Percentiles rank a stretch among this genome's conserved stretches.
These are phyloP conservation scores for Meteorus sp. DNA, from an alignment of 1,140 invertebrate genomes.

Conservation along the genomic window DNA sequence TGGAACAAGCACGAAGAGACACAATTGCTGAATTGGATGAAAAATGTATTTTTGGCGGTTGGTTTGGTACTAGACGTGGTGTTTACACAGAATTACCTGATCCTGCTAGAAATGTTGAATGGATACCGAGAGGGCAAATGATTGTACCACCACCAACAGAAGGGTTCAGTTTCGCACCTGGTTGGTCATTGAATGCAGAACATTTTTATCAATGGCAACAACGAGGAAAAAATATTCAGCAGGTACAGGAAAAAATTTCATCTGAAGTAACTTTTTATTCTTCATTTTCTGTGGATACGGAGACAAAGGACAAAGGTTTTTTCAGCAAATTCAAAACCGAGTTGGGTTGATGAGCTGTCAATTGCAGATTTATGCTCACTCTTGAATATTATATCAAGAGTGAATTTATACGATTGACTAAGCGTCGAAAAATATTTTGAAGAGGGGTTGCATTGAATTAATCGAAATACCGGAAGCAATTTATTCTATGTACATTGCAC, in stretches of 20 bases:
- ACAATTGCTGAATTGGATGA: constrained; percentile 35
- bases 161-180: constrained; percentile 49
- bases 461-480: constrained; percentile 48
- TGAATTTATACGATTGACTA: constrained; percentile 10
- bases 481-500: constrained; percentile 28
- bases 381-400: neutral
- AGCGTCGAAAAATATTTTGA: neutral
- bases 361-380: constrained; percentile 22
- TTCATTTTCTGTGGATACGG: no score
- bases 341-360: constrained; percentile 38
- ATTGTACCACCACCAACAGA: constrained; percentile 30
- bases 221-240: constrained; percentile 45
- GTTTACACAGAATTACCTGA: constrained; percentile 46
- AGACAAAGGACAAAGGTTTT: neutral
- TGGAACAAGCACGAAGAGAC: constrained; percentile 35
- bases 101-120: constrained; percentile 28
- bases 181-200: constrained; percentile 46
- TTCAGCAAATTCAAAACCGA: neutral
- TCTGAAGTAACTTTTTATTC: no score
- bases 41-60: constrained; percentile 36
- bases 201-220: constrained; percentile 52
- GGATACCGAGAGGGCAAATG: constrained; percentile 6
- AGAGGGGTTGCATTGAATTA: constrained; percentile 37
- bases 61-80: constrained; percentile 35
- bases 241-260: constrained; percentile 36